phyloP scores from a whole-genome alignment of 2,888 invertebrate species.

The Drosophila siamana region DNA sequence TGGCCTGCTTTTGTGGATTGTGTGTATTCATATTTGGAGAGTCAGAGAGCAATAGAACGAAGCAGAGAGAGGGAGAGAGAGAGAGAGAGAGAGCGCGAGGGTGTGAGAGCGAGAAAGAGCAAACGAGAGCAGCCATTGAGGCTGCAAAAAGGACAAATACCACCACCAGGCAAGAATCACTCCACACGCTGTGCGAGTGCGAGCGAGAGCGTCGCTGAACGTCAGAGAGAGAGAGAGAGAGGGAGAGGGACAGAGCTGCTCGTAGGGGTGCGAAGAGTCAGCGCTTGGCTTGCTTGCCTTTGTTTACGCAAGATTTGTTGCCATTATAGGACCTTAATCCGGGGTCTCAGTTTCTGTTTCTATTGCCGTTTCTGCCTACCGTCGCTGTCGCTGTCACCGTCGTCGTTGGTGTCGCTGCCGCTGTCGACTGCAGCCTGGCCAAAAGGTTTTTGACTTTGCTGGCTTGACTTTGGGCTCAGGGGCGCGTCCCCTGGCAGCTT shows the following conservation, averaged over 20 bases:
- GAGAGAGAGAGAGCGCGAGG: background rate
- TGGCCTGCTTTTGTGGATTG: slow-evolving; percentile 65
- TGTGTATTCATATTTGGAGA: slow-evolving; percentile 71
- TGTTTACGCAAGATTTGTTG: slow-evolving; percentile 82
- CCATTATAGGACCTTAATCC: slow-evolving; percentile 75
- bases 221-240: slow-evolving; percentile 9
- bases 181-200: slow-evolving; percentile 38
- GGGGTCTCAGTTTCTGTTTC: slow-evolving; percentile 61
- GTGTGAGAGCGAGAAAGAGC: background rate
- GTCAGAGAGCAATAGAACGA: slow-evolving; percentile 19
- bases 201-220: slow-evolving; percentile 16
- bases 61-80: slow-evolving; percentile 9
- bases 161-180: slow-evolving; percentile 56
- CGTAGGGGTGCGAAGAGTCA: slow-evolving; percentile 58
- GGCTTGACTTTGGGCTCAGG: slow-evolving; percentile 45
- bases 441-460: slow-evolving; percentile 70
- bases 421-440: slow-evolving; percentile 14
- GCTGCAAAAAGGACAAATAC: slow-evolving; percentile 68
- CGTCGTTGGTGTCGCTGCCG: slow-evolving; percentile 1
- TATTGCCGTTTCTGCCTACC: slow-evolving; percentile 46
- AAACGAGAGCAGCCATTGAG: slow-evolving; percentile 68
- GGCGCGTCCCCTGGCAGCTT: slow-evolving; percentile 57
- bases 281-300: slow-evolving; percentile 48
- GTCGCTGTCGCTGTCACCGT: background rate
- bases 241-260: slow-evolving; percentile 3